Evolutionary conservation across 2,797 vertebrate genomes (phyloP).

Genomic region (Acanthiza pusilla): DNA sequence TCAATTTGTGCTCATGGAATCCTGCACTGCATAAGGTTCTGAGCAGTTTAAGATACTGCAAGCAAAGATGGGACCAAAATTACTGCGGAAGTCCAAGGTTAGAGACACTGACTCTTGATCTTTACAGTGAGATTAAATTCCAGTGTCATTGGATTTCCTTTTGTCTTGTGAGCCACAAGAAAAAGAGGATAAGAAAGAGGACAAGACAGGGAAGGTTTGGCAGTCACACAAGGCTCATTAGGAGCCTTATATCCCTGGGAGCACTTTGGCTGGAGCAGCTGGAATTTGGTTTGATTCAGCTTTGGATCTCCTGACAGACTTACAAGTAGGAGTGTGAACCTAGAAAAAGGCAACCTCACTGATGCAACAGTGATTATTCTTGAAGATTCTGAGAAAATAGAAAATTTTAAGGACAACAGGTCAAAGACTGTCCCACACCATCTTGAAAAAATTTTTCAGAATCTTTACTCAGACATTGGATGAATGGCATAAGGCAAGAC

Average conservation of each 20-base stretch:
- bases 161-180: not conserved
- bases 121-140: not conserved
- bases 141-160: rapidly evolving
- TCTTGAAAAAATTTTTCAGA: not conserved
- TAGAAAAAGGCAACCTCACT: not conserved
- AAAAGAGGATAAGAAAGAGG: not conserved
- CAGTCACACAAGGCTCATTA: not conserved
- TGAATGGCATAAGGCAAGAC: not conserved
- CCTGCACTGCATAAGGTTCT: not conserved
- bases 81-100: not conserved
- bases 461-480: not conserved
- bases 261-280: not conserved
- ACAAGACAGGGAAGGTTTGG: not conserved
- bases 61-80: not conserved
- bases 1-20: not conserved
- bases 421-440: not conserved
- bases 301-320: not conserved
- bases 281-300: not conserved
- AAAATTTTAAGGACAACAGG: not conserved
- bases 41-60: not conserved
- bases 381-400: not conserved
- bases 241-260: not conserved
- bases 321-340: not conserved
- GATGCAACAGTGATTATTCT: not conserved
- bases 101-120: not conserved